Base-by-base conservation (phyloP, 2,113 vertebrate species). In the Oreochromis spilurus region DNA sequence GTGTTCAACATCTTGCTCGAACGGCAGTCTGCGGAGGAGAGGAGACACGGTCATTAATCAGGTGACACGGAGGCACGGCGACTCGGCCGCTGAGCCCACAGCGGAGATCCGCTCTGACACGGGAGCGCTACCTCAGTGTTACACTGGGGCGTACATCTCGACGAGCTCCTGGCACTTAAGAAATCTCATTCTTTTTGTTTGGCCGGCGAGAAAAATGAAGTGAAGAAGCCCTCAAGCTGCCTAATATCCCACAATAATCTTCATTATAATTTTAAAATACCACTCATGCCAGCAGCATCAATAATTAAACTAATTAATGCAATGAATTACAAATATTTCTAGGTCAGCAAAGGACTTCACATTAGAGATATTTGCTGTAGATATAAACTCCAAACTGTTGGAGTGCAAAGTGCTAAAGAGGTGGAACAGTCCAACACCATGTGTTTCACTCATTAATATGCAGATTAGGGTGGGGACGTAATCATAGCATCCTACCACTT, bases 1-100 rank as follows among this genome's bases (percentile, higher is more conserved):
- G 2, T 97, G 97, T 2, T 96, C 94, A 9, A 98, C 96, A 83
- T 99, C 98, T 96, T 99, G 98, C 93, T 99, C 98, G 13, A 99
- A 98, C 14, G 96, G 85, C 93, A 94, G 95, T 91, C 98, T 99
- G 93, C 26, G 16, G 91, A 93, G 79, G 86, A 93, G 85, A 94
- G 48, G 79, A 91, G 83, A 92, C 79, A 95, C 50, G 6, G 84
- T 60, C 89, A 95, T 94, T 93, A 84, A 94, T 94, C 91, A 93
- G 85, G 67, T 40, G 89, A 55, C 85, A 82, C 24, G 38, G 40
- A 50, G 75, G 89, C 84, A 31, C 77, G 84, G 82, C 83, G 2
- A 87, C 80, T 34, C 14, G 55, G 70, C 75, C 29, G 12, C 70
- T 45, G 87, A 91, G 12, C 85, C 88, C 60, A 14, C 83, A 90